Percentiles rank a stretch among this genome's conserved stretches.
phyloP scores from a whole-genome alignment of 2,113 vertebrate genomes.

The Eidolon helvum region DNA sequence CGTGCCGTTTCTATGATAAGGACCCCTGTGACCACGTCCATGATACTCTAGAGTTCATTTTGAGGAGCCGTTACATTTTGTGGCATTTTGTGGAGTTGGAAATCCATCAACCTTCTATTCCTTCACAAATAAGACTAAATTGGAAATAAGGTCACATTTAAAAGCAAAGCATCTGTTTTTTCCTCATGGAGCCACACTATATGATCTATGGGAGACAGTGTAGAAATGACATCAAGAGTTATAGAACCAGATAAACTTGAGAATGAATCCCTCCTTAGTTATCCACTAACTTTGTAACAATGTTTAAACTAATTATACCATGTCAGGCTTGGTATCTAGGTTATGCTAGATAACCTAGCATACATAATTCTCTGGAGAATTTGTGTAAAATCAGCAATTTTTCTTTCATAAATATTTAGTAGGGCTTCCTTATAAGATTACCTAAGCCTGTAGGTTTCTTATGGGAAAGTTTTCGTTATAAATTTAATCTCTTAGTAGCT shows the following conservation, averaged over 20 bases:
- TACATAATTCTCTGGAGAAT: not conserved
- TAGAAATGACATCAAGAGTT: not conserved
- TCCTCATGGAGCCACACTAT: not conserved
- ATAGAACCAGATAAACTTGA: not conserved
- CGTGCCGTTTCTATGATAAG: not conserved
- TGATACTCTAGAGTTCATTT: not conserved
- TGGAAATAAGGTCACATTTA: not conserved
- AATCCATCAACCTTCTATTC: not conserved
- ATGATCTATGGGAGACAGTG: not conserved
- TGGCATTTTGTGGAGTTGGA: not conserved
- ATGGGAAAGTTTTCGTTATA: not conserved
- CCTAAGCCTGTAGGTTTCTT: not conserved
- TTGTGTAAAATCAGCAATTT: not conserved
- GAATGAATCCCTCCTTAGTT: not conserved
- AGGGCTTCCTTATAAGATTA: not conserved
- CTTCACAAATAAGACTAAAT: not conserved
- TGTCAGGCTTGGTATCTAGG: not conserved
- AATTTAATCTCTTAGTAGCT: not conserved
- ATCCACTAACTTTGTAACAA: not conserved
- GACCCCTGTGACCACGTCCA: not conserved
- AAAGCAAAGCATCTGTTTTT: not conserved
- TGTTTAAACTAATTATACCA: not conserved
- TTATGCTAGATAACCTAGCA: not conserved
- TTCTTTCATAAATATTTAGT: conserved; percentile 1
- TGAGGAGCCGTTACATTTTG: not conserved